phyloP scores from a whole-genome alignment of 1,140 invertebrate species.

The Drosophila quadrilineata region DNA sequence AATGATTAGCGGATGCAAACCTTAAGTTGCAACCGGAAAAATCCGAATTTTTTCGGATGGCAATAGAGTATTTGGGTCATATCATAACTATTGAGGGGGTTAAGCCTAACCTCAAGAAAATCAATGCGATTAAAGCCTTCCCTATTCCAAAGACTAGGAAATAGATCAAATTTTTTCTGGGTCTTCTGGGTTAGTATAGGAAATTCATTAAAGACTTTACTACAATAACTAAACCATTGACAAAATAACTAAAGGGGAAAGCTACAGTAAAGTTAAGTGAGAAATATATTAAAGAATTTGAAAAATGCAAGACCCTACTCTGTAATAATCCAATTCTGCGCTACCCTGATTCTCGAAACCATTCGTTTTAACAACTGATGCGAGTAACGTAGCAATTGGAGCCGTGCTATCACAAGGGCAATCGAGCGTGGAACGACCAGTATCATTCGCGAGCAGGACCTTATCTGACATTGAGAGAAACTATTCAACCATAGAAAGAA shows the following conservation, averaged over 20 bases:
- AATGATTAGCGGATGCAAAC: constrained; percentile 51
- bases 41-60: constrained; percentile 29
- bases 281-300: constrained; percentile 17
- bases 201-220: constrained; percentile 57
- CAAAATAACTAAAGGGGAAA: constrained; percentile 21
- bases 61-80: constrained; percentile 53
- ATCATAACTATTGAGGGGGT: constrained; percentile 48
- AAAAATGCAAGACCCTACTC: constrained; percentile 23
- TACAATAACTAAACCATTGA: constrained; percentile 40
- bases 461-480: too few relatives aligned
- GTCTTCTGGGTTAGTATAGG: constrained; percentile 41
- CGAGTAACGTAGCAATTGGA: constrained; percentile 35
- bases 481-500: not conserved
- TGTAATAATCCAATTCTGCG: constrained; percentile 28
- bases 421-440: constrained; percentile 26
- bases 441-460: constrained; percentile 34
- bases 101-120: constrained; percentile 43
- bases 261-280: constrained; percentile 16
- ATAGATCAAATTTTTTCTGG: constrained; percentile 56
- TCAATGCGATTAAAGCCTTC: constrained; percentile 42
- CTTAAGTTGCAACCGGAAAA: constrained; percentile 49
- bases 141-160: constrained; percentile 50
- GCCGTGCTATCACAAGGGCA: constrained; percentile 36
- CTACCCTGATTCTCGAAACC: constrained; percentile 48
- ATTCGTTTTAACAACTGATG: constrained; percentile 32